Conservation (phyloP, 1,140 invertebrate genomes). For the Drosophila sp. region DNA sequence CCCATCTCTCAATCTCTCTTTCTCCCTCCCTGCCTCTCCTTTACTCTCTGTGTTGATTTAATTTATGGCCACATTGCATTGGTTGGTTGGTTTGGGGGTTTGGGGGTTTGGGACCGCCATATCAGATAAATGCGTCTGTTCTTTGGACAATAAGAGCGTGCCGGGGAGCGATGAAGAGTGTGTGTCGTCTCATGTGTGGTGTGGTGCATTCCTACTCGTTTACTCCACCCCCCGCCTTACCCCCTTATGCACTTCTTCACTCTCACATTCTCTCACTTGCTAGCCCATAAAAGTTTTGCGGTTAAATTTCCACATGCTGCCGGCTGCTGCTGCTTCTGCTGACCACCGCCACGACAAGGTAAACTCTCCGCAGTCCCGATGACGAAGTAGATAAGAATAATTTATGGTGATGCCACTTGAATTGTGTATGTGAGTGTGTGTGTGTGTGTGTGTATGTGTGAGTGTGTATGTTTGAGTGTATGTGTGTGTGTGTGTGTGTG, state of each 20-base stretch:
- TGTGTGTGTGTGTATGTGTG: not conserved
- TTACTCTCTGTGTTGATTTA: constrained; percentile 58
- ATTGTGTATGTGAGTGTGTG: constrained; percentile 34
- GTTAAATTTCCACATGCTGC: constrained; percentile 66
- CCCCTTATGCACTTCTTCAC: not conserved
- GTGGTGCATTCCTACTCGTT: constrained; percentile 18
- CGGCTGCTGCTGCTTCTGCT: constrained; percentile 54
- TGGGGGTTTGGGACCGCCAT: constrained; percentile 36
- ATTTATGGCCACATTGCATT: constrained; percentile 66
- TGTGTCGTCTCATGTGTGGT: not conserved
- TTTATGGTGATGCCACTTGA: constrained; percentile 72
- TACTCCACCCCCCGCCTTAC: not conserved
- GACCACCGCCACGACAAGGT: constrained; percentile 56
- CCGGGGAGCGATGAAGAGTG: constrained; percentile 7
- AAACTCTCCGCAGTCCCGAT: constrained; percentile 69
- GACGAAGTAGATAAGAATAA: constrained; percentile 77
- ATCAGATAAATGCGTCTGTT: constrained; percentile 77
- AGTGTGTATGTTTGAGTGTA: constrained; percentile 14
- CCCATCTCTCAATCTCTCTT: not conserved
- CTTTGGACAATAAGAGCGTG: constrained; percentile 67
- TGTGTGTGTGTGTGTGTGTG: constrained; percentile 39
- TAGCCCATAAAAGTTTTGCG: constrained; percentile 55
- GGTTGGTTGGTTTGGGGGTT: constrained; percentile 28
- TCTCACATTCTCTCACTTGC: constrained; percentile 1
- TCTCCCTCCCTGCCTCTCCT: not conserved